Evolutionary conservation across 2,113 vertebrate genomes (phyloP).

Genomic region (Lophura nycthemera): DNA sequence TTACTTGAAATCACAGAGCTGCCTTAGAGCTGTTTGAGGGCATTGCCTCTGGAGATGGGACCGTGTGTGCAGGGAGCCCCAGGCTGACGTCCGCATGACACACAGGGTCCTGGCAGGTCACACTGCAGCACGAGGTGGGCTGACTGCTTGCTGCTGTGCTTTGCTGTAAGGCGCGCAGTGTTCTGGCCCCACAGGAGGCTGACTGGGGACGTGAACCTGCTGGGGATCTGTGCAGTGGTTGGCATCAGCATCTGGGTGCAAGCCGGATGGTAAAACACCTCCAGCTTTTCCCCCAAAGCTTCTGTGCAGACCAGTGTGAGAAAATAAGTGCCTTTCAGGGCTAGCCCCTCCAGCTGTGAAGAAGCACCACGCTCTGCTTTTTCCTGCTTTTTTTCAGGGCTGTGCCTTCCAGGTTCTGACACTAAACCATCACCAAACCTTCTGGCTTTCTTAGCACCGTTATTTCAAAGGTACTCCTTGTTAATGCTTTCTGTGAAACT

Average conservation of each 20-base stretch:
- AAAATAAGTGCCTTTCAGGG: not conserved
- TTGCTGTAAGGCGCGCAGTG: not conserved
- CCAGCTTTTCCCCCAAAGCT: not conserved
- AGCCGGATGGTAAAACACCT: not conserved
- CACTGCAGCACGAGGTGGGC: too few species aligned
- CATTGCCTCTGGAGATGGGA: not conserved
- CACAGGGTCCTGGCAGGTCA: not conserved
- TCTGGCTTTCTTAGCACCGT: not conserved
- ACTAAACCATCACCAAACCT: not conserved
- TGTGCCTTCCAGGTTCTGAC: not conserved
- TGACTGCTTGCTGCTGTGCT: not conserved
- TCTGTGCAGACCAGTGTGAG: not conserved
- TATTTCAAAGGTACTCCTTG: not conserved
- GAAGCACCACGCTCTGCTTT: not conserved
- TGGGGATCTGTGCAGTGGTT: not conserved
- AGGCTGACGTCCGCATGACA: not conserved
- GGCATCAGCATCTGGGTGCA: not conserved
- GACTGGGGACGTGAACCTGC: not conserved
- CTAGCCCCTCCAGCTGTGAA: not conserved
- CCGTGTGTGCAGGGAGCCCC: rapidly evolving
- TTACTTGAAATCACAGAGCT: not conserved
- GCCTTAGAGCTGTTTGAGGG: not conserved
- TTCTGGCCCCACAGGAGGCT: not conserved
- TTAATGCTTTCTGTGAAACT: not conserved
- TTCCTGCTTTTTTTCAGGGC: not conserved